A percentile compares a stretch with the other conserved stretches of the same genome.
Evolutionary conservation across 2,797 vertebrate species (phyloP).

Genomic region (Peromyscus melanophrys): DNA sequence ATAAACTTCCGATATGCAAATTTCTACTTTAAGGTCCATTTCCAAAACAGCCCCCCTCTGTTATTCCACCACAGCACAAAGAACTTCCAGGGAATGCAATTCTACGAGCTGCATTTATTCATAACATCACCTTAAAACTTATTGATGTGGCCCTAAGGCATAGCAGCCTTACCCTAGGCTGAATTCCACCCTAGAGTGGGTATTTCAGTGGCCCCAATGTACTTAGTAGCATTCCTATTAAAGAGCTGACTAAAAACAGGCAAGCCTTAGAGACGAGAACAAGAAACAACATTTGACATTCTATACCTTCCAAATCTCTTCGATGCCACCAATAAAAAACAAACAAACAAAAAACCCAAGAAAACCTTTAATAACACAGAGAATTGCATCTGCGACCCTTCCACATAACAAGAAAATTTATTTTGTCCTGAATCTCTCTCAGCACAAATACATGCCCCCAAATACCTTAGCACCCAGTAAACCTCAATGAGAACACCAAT

Average conservation of each 20-base stretch:
- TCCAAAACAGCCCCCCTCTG: background rate
- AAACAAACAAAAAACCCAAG: background rate
- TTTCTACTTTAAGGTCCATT: background rate
- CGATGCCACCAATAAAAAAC: slow-evolving; percentile 38
- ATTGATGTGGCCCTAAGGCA: slow-evolving; percentile 55
- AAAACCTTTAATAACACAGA: background rate
- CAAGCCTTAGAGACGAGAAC: slow-evolving; percentile 19
- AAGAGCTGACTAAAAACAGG: background rate
- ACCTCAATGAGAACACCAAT: background rate
- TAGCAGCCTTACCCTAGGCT: slow-evolving; percentile 43
- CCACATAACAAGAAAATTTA: background rate
- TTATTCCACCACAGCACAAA: slow-evolving; percentile 10
- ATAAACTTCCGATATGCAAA: background rate
- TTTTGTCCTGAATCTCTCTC: background rate
- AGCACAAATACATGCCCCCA: background rate
- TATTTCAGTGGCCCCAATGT: background rate
- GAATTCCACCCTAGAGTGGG: slow-evolving; percentile 1
- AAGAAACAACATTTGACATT: slow-evolving; percentile 50
- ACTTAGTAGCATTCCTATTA: slow-evolving; percentile 3
- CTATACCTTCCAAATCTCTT: slow-evolving; percentile 44
- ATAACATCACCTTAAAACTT: slow-evolving; percentile 58
- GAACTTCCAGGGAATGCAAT: slow-evolving; percentile 3
- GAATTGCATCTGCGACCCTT: background rate
- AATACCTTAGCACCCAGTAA: slow-evolving; percentile 51
- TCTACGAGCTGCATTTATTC: slow-evolving; percentile 14